Evolutionary conservation across 2,888 invertebrate species (phyloP).

Genomic region (Trilocha varians): DNA sequence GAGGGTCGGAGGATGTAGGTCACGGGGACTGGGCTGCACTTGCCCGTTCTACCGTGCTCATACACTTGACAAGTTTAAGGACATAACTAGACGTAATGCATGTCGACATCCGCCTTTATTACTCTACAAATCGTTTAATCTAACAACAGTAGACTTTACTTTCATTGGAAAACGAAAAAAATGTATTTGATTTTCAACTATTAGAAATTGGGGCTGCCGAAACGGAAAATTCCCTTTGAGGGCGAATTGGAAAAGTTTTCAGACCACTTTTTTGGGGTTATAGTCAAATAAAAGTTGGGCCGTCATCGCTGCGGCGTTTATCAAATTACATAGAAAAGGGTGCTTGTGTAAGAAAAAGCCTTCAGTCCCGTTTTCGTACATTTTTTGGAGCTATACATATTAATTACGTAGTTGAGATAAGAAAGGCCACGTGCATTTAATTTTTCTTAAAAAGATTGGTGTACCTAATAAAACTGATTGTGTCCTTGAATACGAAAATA

Average conservation of each 20-base stretch:
- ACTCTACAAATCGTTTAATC: too few species aligned
- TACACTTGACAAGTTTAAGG: constrained; percentile 71
- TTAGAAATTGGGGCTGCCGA: background rate
- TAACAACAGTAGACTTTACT: too few species aligned
- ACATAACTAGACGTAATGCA: constrained; percentile 47
- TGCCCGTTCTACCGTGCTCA: constrained; percentile 61
- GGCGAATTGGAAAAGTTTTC: constrained; percentile 20
- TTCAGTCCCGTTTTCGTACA: constrained; percentile 10
- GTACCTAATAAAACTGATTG: too few species aligned
- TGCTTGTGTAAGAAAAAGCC: constrained; percentile 12
- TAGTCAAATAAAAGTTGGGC: constrained; percentile 4
- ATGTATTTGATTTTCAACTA: background rate
- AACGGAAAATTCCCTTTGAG: constrained; percentile 7
- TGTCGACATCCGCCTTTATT: constrained; percentile 11
- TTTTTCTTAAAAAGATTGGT: too few species aligned
- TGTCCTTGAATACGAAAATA: too few species aligned
- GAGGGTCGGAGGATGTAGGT: constrained; percentile 70
- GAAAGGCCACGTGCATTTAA: background rate
- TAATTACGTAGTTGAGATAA: background rate
- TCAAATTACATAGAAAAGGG: constrained; percentile 1
- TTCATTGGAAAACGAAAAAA: too few species aligned
- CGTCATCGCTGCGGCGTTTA: constrained; percentile 7
- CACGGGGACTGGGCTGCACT: constrained; percentile 71
- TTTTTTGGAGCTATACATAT: background rate
- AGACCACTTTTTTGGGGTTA: constrained; percentile 9